Evolutionary conservation across 2,888 invertebrate genomes (phyloP), one percentile per base, ranked within the genome.

Genomic region (Bellardia bayeri): DNA sequence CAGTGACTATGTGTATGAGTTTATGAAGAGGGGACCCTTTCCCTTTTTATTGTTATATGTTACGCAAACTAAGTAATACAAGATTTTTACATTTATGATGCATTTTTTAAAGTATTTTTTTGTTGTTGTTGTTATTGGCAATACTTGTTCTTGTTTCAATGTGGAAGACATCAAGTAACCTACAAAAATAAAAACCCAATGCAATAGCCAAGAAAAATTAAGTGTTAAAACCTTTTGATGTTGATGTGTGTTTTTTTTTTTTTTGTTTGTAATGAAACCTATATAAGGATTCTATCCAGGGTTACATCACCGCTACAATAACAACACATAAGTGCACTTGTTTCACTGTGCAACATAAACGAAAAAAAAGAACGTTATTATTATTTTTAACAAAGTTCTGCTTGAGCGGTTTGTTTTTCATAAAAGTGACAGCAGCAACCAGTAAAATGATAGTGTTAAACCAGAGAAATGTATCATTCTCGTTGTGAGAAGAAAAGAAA

Each of bases 11-110:
- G 54, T 37, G 49, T 45, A 30, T 45, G 14, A 51, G 66, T 75
- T 69, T 33, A 37, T 51, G 68, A 69, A 42, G 49, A 83, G 82
- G 87, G 85, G 71, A 45, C 82, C 82, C 79, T 87, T 82, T 79
- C 79, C 76, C 76, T 76, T 82, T 86, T 75, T 30, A 68, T 68
- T 85, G 82, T 83, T 66, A 37, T 66, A 37, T 84, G 72, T 87
- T 87, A 82, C 87, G 78, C 87, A 84, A 87, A 84, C 87, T 63
- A 71, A 85, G 87, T 85, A 85, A 85, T 75, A 87, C 85, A 87
- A 87, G 85, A 85, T 71, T 87, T 84, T 85, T 85, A 87, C 85
- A 87, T 85, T 82, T 87, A 87, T 85, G 79, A 85, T 58, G 71
- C 40, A 76, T 37, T 76, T 81, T 61, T 45, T 66, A 42, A 49